A percentile compares a stretch with the other conserved stretches of the same genome.
phyloP scores from a whole-genome alignment of 2,113 vertebrate species.

The Nettapus auritus region DNA sequence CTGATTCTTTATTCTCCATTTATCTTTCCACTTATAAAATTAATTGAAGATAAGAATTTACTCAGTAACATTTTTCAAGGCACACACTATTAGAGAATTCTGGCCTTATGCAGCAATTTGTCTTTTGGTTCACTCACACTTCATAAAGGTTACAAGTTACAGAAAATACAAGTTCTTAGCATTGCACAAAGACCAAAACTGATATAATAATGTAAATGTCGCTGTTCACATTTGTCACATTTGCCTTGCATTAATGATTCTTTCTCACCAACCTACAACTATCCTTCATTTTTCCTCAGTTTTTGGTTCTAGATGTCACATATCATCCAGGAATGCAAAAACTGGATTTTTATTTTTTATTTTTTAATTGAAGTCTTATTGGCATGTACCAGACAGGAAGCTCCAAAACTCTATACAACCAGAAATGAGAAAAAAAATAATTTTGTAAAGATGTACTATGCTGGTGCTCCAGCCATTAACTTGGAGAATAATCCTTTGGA shows the following conservation, averaged over 20 bases:
- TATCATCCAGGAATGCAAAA: not conserved
- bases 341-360: not conserved
- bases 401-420: not conserved
- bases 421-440: not conserved
- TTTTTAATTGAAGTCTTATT: not conserved
- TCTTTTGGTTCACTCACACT: slow-evolving; percentile 26
- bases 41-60: not conserved
- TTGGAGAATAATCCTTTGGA: not conserved
- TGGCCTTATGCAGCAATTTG: not conserved
- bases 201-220: not conserved
- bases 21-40: not conserved
- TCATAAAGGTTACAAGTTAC: not conserved
- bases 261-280: not conserved
- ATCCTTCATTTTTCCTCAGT: not conserved
- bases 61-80: slow-evolving; percentile 4
- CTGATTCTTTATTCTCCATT: not conserved
- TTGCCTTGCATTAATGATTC: not conserved
- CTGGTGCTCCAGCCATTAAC: not conserved
- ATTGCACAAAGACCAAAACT: not conserved
- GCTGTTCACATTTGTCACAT: not conserved
- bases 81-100: not conserved
- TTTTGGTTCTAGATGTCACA: not conserved
- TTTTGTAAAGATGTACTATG: not conserved
- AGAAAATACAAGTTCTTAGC: not conserved
- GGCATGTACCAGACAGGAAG: not conserved